phyloP scores from a whole-genome alignment of 2,113 vertebrate species.

The Callionymus lyra region DNA sequence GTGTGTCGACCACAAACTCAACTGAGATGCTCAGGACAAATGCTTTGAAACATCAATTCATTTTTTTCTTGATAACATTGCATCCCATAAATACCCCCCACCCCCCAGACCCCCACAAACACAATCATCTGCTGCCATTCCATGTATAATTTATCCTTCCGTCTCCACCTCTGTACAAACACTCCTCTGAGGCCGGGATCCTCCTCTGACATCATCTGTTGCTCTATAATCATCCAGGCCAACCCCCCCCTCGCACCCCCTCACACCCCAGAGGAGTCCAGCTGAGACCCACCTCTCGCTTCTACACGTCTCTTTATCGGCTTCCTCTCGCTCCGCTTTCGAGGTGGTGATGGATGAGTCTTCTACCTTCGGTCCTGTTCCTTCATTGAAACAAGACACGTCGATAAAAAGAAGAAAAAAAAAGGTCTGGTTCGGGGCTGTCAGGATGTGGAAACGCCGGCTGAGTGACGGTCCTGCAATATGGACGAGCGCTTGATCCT shows the following conservation, averaged over 20 bases:
- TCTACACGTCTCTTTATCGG: slow-evolving; percentile 7
- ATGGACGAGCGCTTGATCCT: slow-evolving; percentile 28
- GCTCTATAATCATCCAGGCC: slow-evolving; percentile 61
- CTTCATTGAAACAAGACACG: slow-evolving; percentile 9
- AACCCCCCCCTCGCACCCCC: slow-evolving; percentile 41
- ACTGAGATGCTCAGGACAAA: too few species aligned
- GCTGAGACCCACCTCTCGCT: slow-evolving; percentile 42
- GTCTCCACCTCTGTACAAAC: too few species aligned
- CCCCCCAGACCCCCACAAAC: slow-evolving; percentile 12
- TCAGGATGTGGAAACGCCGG: slow-evolving; percentile 44
- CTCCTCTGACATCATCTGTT: slow-evolving; percentile 59
- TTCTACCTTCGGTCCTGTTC: too few species aligned
- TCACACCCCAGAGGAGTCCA: slow-evolving; percentile 56
- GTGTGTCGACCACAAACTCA: too few species aligned
- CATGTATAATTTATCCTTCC: slow-evolving; percentile 21
- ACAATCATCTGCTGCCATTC: slow-evolving; percentile 27
- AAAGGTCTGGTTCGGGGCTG: slow-evolving; percentile 34
- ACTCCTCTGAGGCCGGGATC: slow-evolving; percentile 22
- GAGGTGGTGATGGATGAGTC: slow-evolving; percentile 57
- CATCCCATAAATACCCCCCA: too few species aligned
- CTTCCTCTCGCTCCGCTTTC: slow-evolving; percentile 24
- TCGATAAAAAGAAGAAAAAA: slow-evolving; percentile 15
- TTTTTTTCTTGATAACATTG: too few species aligned
- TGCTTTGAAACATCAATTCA: too few species aligned
- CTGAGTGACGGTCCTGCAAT: slow-evolving; percentile 43